Evolutionary conservation across 2,888 invertebrate species (phyloP).

Genomic region (Zaprionus obscuricornis): DNA sequence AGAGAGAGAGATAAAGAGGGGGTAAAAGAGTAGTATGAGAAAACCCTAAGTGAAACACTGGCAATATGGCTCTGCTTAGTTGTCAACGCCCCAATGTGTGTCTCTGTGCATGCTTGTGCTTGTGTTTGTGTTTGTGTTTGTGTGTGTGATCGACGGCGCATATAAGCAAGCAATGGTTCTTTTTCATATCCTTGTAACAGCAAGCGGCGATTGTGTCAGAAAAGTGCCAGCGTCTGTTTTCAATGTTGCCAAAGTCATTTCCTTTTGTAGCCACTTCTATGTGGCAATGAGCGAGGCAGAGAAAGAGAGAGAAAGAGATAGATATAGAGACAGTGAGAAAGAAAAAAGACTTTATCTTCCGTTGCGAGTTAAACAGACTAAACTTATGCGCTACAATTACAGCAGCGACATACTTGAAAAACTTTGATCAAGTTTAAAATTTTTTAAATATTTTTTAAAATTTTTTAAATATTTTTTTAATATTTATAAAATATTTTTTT

Average conservation of each 20-base stretch:
- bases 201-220: constrained; percentile 66
- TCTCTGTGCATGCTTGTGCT: constrained; percentile 32
- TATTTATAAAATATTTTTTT: too few species aligned
- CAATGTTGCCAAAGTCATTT: constrained; percentile 76
- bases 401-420: too few species aligned
- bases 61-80: constrained; percentile 74
- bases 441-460: too few species aligned
- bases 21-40: background rate
- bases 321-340: too few species aligned
- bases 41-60: constrained; percentile 28
- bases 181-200: constrained; percentile 63
- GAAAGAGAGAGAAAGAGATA: background rate
- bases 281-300: constrained; percentile 8
- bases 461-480: too few species aligned
- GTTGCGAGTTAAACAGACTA: background rate
- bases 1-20: constrained; percentile 1
- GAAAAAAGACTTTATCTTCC: background rate
- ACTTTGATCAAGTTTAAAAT: too few species aligned
- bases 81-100: constrained; percentile 61
- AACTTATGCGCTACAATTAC: constrained; percentile 23
- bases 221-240: constrained; percentile 78
- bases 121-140: constrained; percentile 35
- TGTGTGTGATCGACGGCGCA: constrained; percentile 72
- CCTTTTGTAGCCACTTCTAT: constrained; percentile 72
- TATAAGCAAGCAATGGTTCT: constrained; percentile 56